Evolutionary conservation across 2,888 invertebrate species (phyloP), one percentile per base, ranked within the genome.

Genomic region (Melanostoma mellinum): DNA sequence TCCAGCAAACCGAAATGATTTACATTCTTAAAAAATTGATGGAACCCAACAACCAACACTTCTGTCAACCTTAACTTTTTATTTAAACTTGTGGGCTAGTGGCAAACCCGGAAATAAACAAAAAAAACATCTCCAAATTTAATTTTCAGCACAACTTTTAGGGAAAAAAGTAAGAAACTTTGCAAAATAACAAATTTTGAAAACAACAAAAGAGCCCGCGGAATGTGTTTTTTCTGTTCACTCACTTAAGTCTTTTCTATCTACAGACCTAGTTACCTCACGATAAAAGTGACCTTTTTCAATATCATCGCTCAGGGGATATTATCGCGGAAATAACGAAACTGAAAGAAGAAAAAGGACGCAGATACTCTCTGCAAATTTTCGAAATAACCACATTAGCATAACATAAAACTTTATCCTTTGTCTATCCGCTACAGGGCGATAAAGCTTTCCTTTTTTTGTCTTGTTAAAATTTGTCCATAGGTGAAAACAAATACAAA

Each of bases 371-470:
- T 32, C 72, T 30, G 68, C 44, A 61, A 68, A 56, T 77, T 81
- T 50, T 72, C 55, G 67, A 82, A 82, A 77, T 72, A 77, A 82
- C 81, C 77, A 73, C 72, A 81, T 81, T 81, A 77, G 72, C 81
- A 77, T 81, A 77, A 61, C 68, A 81, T 77, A 73, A 81, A 81
- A 77, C 72, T 81, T 77, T 73, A 73, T 77, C 77, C 72, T 77
- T 73, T 73, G 55, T 67, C 32, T 55, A 58, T 42, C 72, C 61
- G 71, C 58, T 58, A 30, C 60, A 30, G 58, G 68, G 48, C 60
- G 68, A 44, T 52, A 65, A 69, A 63, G 30, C 63, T 30, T n/a
- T 35, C 40, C 20, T 36, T 3, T 44, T 46, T 8, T 33, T 30
- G 9, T 36, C 30, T 53, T 4, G 10, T 33, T 53, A 36, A 55